Evolutionary conservation across 2,797 vertebrate genomes (phyloP).

Genomic region (Anolis apletophallus): DNA sequence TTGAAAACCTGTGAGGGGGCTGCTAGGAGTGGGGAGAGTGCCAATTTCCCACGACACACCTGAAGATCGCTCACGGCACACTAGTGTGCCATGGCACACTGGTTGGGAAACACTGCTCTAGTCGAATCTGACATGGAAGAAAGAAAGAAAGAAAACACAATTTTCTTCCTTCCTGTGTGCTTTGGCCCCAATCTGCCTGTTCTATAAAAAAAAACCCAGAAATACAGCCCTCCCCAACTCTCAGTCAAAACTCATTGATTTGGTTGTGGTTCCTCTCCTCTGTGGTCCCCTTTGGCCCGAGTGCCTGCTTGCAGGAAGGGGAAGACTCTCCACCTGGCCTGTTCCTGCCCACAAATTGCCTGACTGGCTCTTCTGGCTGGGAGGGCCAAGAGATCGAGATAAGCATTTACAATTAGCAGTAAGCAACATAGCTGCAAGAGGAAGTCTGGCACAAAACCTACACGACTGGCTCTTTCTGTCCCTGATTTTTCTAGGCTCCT

Average conservation of each 20-base stretch:
- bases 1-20: too few relatives aligned
- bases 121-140: too few relatives aligned
- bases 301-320: neutral
- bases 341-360: neutral
- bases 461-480: neutral
- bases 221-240: neutral
- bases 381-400: conserved; percentile 15
- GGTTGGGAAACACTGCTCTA: too few relatives aligned
- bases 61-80: too few relatives aligned
- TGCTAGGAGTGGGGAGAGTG: too few relatives aligned
- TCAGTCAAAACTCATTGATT: neutral
- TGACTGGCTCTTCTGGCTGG: neutral
- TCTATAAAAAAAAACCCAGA: neutral
- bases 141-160: too few relatives aligned
- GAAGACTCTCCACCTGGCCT: neutral
- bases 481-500: neutral
- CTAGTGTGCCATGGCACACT: too few relatives aligned
- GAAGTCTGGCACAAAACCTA: neutral
- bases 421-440: neutral
- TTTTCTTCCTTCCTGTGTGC: neutral
- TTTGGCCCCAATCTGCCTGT: neutral
- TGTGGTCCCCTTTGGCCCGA: neutral
- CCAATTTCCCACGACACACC: too few relatives aligned
- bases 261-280: neutral
- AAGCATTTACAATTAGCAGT: neutral